Conservation (phyloP, 2,113 vertebrate species). For the Parus major region DNA sequence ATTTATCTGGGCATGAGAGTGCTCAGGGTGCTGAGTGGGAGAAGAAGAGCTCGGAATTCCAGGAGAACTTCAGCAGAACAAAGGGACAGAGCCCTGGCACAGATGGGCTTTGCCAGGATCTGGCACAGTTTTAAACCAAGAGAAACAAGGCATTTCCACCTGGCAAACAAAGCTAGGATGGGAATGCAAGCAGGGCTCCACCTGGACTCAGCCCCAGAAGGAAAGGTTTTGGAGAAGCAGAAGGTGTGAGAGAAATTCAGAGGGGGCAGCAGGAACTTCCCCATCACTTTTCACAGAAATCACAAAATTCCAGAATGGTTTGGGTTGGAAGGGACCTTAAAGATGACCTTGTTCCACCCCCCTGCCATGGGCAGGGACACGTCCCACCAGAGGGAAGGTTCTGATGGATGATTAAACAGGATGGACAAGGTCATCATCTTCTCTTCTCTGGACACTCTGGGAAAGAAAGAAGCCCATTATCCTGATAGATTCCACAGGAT, state of each 20-base stretch:
- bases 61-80: not conserved
- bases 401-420: not conserved
- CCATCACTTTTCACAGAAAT: fast-evolving
- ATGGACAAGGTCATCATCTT: not conserved
- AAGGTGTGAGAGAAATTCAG: not conserved
- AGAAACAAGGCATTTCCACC: not conserved
- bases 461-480: fast-evolving
- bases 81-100: not conserved
- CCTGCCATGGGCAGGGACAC: not conserved
- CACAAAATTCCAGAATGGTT: not conserved
- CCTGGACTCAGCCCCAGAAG: not conserved
- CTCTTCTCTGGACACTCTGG: not conserved
- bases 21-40: not conserved
- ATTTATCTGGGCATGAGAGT: not conserved
- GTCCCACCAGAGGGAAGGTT: not conserved
- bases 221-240: not conserved
- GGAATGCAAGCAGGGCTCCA: not conserved
- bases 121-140: not conserved
- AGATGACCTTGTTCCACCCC: fast-evolving
- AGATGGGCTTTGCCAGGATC: not conserved
- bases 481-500: not conserved
- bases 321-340: not conserved
- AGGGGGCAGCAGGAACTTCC: not conserved
- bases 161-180: not conserved
- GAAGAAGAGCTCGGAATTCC: not conserved